A percentile compares a stretch with the other conserved stretches of the same genome.
Conservation (phyloP, 2,888 invertebrate species). For the Antitype chi region DNA sequence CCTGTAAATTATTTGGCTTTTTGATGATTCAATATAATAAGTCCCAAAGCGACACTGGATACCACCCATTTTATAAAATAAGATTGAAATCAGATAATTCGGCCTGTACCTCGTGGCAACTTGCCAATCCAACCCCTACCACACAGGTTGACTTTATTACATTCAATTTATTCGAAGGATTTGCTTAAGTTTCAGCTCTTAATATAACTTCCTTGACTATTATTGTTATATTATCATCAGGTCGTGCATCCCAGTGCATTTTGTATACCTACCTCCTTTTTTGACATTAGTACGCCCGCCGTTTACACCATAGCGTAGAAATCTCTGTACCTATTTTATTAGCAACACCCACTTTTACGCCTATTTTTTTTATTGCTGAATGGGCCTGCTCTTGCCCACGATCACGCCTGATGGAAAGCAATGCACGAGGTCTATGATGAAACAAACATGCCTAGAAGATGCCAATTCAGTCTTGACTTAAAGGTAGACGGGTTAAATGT, state of each 20-base stretch:
- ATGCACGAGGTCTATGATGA: too few relatives aligned
- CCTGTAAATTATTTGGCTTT: slow-evolving; percentile 1
- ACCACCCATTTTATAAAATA: slow-evolving; percentile 24
- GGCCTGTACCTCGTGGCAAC: slow-evolving; percentile 28
- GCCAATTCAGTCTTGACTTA: too few relatives aligned
- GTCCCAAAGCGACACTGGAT: slow-evolving; percentile 19
- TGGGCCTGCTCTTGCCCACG: too few relatives aligned
- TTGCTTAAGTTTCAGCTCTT: slow-evolving; percentile 29
- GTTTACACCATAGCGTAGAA: not conserved
- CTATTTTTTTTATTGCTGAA: too few relatives aligned
- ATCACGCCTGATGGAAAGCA: too few relatives aligned
- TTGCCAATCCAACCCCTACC: slow-evolving; percentile 22
- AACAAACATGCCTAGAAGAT: too few relatives aligned
- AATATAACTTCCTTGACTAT: not conserved
- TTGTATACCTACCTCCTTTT: not conserved
- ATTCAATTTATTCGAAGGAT: slow-evolving; percentile 39
- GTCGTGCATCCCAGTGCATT: not conserved
- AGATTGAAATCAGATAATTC: slow-evolving; percentile 47
- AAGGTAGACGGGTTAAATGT: too few relatives aligned
- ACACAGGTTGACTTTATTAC: slow-evolving; percentile 35
- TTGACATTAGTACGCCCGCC: not conserved
- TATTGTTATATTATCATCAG: slow-evolving; percentile 2
- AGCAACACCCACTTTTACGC: not conserved
- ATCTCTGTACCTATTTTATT: not conserved
- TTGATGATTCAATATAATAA: slow-evolving; percentile 32